Evolutionary conservation across 2,888 invertebrate species (phyloP).

Genomic region (Brassicogethes aeneus): DNA sequence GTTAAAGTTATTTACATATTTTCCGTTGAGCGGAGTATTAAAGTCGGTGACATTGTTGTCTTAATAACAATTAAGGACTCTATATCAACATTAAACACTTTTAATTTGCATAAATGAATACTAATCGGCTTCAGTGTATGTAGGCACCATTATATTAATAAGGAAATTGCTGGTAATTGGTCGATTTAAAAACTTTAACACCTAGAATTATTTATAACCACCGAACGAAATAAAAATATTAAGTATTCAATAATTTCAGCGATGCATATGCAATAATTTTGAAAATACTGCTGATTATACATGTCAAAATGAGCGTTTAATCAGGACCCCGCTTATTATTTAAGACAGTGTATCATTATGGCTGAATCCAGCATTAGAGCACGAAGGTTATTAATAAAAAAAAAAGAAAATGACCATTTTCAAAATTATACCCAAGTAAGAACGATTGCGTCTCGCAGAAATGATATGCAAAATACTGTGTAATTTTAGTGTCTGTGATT

Average conservation of each 20-base stretch:
- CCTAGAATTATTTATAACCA: too few species aligned
- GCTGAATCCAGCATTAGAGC: conserved; percentile 29
- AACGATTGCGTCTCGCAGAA: conserved; percentile 39
- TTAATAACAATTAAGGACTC: conserved; percentile 15
- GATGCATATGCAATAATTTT: conserved; percentile 7
- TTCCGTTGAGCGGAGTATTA: conserved; percentile 5
- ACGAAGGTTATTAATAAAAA: conserved; percentile 23
- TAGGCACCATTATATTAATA: conserved; percentile 1
- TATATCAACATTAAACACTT: conserved; percentile 1
- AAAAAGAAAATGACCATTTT: conserved; percentile 29
- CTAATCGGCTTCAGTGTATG: background rate
- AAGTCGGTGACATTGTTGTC: conserved; percentile 22
- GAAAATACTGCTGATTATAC: conserved; percentile 22
- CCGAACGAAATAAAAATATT: too few species aligned
- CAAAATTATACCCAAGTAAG: conserved; percentile 38
- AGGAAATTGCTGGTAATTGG: conserved; percentile 1
- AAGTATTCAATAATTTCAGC: too few species aligned
- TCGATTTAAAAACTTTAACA: background rate
- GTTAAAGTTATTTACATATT: conserved; percentile 22
- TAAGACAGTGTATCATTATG: conserved; percentile 28
- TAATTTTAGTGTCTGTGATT: conserved; percentile 41
- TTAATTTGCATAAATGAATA: conserved; percentile 3
- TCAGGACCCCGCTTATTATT: conserved; percentile 27
- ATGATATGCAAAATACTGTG: conserved; percentile 41
- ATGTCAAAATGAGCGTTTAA: conserved; percentile 28